phyloP scores from a whole-genome alignment of 2,113 vertebrate species.

The Calypte anna region DNA sequence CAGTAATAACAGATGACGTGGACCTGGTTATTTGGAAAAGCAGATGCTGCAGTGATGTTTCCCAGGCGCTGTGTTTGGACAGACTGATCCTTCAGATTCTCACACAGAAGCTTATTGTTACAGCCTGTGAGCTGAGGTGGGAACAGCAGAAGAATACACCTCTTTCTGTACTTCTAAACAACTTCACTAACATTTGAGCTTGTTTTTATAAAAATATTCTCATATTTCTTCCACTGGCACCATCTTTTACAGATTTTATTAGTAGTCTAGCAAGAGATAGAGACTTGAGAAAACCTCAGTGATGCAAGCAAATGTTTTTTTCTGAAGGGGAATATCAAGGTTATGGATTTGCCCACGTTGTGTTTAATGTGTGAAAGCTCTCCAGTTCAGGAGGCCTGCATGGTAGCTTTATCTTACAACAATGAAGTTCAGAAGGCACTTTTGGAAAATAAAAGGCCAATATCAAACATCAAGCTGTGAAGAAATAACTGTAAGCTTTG shows the following conservation, averaged over 20 bases:
- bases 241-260: neutral
- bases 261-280: neutral
- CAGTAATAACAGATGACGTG: neutral
- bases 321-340: neutral
- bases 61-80: constrained; percentile 43
- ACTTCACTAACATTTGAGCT: neutral
- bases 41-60: constrained; percentile 17
- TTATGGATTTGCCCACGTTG: neutral
- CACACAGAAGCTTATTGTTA: neutral
- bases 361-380: neutral
- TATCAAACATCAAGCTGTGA: neutral
- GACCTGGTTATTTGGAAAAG: constrained; percentile 1
- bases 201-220: neutral
- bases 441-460: neutral
- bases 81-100: neutral
- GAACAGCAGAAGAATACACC: neutral
- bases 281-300: neutral
- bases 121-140: neutral
- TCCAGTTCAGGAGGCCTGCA: neutral
- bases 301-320: neutral
- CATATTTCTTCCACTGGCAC: neutral
- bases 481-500: neutral
- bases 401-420: neutral
- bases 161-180: neutral
- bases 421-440: neutral